Evolutionary conservation across 2,888 invertebrate genomes (phyloP).

Genomic region (Brachylomia viminalis): DNA sequence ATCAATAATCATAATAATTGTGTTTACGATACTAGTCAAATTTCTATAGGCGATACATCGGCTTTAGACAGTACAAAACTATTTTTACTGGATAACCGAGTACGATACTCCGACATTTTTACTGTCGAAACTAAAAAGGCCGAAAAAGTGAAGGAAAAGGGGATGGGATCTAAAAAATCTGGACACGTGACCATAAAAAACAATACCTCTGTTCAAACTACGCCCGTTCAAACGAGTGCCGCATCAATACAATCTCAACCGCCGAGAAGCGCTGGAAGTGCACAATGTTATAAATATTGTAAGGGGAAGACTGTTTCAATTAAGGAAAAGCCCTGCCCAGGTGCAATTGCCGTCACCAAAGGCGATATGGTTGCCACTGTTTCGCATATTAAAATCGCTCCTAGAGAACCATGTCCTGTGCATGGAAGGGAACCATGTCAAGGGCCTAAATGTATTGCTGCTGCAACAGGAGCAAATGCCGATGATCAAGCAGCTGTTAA

Average conservation of each 20-base stretch:
- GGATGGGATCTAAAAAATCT: constrained; percentile 76
- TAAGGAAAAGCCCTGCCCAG: constrained; percentile 77
- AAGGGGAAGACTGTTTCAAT: constrained; percentile 76
- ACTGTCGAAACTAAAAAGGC: constrained; percentile 78
- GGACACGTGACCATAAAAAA: neutral
- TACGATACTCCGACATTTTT: constrained; percentile 77
- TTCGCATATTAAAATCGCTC: constrained; percentile 83
- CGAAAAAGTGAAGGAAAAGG: constrained; percentile 69
- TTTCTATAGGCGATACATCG: constrained; percentile 68
- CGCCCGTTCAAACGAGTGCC: constrained; percentile 11
- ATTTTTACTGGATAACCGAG: constrained; percentile 46
- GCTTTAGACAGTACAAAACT: constrained; percentile 58
- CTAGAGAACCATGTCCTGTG: constrained; percentile 79
- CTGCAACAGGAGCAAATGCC: constrained; percentile 70
- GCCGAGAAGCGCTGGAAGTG: constrained; percentile 53
- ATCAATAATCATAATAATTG: neutral
- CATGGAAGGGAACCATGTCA: constrained; percentile 80
- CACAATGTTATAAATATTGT: constrained; percentile 70
- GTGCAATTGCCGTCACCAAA: constrained; percentile 64
- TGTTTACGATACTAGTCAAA: constrained; percentile 41
- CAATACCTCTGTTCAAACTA: neutral
- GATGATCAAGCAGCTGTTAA: constrained; percentile 79
- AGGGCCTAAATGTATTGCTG: constrained; percentile 81
- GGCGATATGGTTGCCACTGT: constrained; percentile 82
- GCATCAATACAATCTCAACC: constrained; percentile 63